Evolutionary conservation across 2,888 invertebrate genomes (phyloP).

Genomic region (Gari tellinella): DNA sequence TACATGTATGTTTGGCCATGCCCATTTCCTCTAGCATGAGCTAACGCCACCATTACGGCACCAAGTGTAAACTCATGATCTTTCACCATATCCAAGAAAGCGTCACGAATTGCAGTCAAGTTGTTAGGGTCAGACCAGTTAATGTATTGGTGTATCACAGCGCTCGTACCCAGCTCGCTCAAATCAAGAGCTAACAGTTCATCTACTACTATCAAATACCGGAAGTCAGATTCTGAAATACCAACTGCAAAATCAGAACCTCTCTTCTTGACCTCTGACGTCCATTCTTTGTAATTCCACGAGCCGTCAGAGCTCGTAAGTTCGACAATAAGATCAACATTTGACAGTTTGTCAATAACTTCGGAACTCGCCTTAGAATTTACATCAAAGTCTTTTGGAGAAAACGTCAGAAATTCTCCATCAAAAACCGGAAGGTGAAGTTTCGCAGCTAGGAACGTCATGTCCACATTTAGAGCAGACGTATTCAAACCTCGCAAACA

Average conservation of each 20-base stretch:
- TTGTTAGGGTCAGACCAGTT: constrained; percentile 34
- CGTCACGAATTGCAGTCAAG: constrained; percentile 12
- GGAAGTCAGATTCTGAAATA: constrained; percentile 14
- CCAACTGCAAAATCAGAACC: constrained; percentile 20
- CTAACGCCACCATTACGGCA: no score
- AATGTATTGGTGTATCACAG: constrained; percentile 44
- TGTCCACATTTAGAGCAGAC: no score
- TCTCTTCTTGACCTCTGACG: background rate
- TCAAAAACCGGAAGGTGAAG: constrained; percentile 42
- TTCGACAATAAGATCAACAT: no score
- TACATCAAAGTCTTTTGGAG: constrained; percentile 13
- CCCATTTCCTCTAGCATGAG: no score
- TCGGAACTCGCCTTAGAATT: no score
- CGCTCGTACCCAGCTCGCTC: constrained; percentile 17
- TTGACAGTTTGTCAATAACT: no score
- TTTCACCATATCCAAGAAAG: constrained; percentile 36
- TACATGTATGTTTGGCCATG: no score
- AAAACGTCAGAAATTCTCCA: constrained; percentile 28
- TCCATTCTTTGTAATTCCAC: no score
- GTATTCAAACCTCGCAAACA: background rate
- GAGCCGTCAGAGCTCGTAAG: no score
- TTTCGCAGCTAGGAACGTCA: background rate
- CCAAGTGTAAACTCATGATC: constrained; percentile 20
- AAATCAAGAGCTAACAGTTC: constrained; percentile 26
- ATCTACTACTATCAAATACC: constrained; percentile 36